Percentiles rank a stretch among this genome's conserved stretches.
Evolutionary conservation across 2,797 vertebrate genomes (phyloP).

Genomic region (Aphelocoma californica): DNA sequence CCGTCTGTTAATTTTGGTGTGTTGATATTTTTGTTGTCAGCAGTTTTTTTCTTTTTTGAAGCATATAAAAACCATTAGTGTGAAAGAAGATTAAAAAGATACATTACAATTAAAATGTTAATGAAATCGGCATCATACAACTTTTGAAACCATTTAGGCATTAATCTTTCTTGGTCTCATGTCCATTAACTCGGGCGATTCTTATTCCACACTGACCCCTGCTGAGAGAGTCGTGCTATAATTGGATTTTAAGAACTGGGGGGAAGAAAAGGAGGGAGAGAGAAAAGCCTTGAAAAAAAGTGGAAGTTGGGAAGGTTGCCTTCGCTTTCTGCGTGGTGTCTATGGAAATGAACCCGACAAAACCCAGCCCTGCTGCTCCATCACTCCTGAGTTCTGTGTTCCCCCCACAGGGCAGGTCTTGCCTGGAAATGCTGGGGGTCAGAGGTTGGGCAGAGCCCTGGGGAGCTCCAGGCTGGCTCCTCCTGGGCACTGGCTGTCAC

Average conservation of each 20-base stretch:
- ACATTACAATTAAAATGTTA: constrained; percentile 82
- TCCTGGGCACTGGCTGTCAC: background rate
- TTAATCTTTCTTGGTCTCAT: constrained; percentile 64
- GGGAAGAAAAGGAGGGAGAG: background rate
- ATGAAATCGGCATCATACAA: constrained; percentile 73
- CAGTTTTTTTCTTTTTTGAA: constrained; percentile 67
- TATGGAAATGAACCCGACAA: rapidly evolving
- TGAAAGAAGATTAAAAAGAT: constrained; percentile 79
- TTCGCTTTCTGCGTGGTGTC: background rate
- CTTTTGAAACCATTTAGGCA: constrained; percentile 70
- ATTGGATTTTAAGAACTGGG: constrained; percentile 70
- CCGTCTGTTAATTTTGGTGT: constrained; percentile 65
- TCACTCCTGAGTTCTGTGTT: rapidly evolving
- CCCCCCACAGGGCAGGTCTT: rapidly evolving
- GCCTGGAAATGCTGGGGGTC: rapidly evolving
- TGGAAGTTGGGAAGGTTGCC: background rate
- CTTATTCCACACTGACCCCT: constrained; percentile 78
- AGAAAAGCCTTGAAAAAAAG: constrained; percentile 29
- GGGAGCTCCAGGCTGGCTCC: background rate
- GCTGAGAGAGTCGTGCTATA: constrained; percentile 73
- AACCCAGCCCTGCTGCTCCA: background rate
- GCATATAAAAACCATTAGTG: constrained; percentile 73
- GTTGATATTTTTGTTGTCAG: constrained; percentile 76
- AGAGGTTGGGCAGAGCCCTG: background rate
- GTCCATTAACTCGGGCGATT: constrained; percentile 66